Evolutionary conservation across 2,113 vertebrate species (phyloP).

Genomic region (Delphinus delphis): DNA sequence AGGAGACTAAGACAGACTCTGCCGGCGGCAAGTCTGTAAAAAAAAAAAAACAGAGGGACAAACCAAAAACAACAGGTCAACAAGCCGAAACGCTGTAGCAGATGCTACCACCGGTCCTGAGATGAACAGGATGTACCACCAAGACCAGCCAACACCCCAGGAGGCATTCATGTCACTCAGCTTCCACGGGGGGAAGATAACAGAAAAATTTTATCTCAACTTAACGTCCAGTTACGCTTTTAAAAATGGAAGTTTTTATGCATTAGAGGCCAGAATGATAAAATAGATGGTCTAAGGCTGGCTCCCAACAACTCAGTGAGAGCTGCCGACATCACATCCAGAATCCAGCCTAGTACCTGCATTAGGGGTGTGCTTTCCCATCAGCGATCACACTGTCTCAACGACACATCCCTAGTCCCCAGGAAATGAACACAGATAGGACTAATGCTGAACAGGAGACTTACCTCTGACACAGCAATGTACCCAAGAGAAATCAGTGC

Average conservation of each 20-base stretch:
- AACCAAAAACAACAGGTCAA: not conserved
- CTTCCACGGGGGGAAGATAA: too few relatives aligned
- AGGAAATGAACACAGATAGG: not conserved
- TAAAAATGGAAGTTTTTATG: not conserved
- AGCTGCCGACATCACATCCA: not conserved
- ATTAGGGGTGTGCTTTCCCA: not conserved
- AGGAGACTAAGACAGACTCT: not conserved
- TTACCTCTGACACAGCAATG: not conserved
- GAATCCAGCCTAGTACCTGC: not conserved
- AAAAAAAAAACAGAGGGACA: not conserved
- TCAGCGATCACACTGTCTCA: too few relatives aligned
- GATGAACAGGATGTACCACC: not conserved
- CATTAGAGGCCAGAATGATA: not conserved
- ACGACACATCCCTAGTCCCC: not conserved
- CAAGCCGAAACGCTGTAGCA: rapidly evolving
- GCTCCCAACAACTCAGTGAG: not conserved
- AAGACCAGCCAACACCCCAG: too few relatives aligned
- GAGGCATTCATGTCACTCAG: not conserved
- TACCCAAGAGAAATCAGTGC: not conserved
- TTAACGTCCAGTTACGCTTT: not conserved
- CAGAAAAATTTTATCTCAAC: not conserved
- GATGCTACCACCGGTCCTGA: rapidly evolving
- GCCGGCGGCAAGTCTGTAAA: not conserved
- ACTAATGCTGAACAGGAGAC: not conserved
- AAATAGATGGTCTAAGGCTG: not conserved